These are phyloP conservation scores for Neotoxoptera formosana DNA, from an alignment of 1,140 invertebrate genomes.

Conservation along the genomic window DNA sequence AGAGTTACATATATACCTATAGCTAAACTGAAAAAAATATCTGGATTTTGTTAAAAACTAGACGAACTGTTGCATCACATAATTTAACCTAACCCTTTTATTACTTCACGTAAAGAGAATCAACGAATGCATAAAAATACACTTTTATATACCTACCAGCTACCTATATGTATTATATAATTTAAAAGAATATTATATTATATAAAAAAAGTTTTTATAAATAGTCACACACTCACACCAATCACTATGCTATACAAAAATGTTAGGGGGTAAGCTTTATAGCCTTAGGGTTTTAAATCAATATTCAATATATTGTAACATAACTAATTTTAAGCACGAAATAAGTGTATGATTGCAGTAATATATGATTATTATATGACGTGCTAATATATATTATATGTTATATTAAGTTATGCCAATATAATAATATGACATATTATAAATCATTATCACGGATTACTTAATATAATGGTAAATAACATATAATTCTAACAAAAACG, in stretches of 20 bases:
- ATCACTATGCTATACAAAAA: not conserved
- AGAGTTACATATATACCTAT: no score
- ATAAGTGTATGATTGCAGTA: no score
- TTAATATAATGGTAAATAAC: not conserved
- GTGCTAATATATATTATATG: not conserved
- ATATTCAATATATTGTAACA: not conserved
- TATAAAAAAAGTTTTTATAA: not conserved
- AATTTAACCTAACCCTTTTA: not conserved
- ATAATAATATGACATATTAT: conserved; percentile 1
- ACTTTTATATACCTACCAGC: no score
- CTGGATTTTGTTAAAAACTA: not conserved
- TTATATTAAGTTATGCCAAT: not conserved
- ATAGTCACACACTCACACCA: not conserved
- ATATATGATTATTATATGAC: not conserved
- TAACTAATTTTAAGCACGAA: not conserved
- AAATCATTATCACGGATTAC: not conserved
- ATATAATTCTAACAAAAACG: not conserved
- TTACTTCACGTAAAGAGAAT: not conserved
- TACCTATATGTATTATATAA: no score
- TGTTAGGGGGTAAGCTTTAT: not conserved
- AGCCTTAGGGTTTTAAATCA: no score
- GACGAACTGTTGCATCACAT: not conserved
- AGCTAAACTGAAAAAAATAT: not conserved
- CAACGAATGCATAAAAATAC: not conserved
- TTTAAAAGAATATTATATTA: not conserved